These are phyloP conservation scores for Gambusia holbrooki DNA, from an alignment of 2,113 vertebrate genomes.

Conservation along the genomic window DNA sequence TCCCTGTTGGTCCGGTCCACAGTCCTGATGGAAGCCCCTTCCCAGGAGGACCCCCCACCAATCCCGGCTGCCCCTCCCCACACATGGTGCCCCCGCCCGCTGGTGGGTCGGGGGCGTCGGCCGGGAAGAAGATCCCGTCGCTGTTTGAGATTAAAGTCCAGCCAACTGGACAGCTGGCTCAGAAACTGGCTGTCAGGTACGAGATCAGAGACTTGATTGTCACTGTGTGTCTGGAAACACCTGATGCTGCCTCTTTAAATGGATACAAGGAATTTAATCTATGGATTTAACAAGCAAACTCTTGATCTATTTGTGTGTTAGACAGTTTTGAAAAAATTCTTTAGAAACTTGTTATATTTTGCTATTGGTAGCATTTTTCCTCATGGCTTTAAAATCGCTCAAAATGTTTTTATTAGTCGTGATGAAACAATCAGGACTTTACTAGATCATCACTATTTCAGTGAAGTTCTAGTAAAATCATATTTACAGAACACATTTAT, in stretches of 20 bases:
- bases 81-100: slow-evolving; percentile 81
- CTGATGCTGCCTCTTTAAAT: no score
- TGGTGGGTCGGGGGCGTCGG: slow-evolving; percentile 65
- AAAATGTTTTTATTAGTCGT: neutral
- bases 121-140: slow-evolving; percentile 90
- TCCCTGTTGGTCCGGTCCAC: slow-evolving; percentile 61
- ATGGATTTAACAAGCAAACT: no score
- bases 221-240: no score
- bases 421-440: no score
- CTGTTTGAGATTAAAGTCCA: slow-evolving; percentile 95
- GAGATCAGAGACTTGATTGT: neutral
- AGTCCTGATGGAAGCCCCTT: slow-evolving; percentile 80
- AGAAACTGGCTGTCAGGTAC: slow-evolving; percentile 92
- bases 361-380: neutral
- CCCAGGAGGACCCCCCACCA: slow-evolving; percentile 70
- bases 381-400: neutral
- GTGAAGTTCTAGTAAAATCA: no score
- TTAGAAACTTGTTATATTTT: no score
- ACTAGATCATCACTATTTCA: no score
- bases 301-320: no score
- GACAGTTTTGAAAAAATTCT: no score
- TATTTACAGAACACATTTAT: no score
- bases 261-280: no score
- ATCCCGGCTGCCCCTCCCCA: slow-evolving; percentile 73
- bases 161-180: slow-evolving; percentile 91